A percentile compares a stretch with the other conserved stretches of the same genome.
Evolutionary conservation across 2,888 invertebrate species (phyloP).

Genomic region (Polydrusus tereticollis): DNA sequence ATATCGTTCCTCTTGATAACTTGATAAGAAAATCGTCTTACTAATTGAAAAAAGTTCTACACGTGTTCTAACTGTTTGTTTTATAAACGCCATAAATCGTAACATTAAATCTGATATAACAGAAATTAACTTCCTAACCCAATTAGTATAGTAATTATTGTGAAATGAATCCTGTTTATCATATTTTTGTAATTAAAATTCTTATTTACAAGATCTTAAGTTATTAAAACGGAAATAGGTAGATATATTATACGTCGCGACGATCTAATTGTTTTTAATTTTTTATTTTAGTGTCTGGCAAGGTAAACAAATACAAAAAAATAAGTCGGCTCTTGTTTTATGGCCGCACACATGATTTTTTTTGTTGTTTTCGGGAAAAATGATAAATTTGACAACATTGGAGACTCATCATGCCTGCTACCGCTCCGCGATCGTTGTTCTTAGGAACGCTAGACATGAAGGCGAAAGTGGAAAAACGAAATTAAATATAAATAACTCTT

Average conservation of each 20-base stretch:
- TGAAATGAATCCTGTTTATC: not conserved
- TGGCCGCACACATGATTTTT: not conserved
- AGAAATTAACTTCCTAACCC: not conserved
- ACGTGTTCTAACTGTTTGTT: not conserved
- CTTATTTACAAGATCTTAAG: not conserved
- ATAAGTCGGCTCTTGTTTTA: not conserved
- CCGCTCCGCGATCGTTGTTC: slow-evolving; percentile 39
- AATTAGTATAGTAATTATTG: not conserved
- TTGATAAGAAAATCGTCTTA: too few relatives aligned
- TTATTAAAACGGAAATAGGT: not conserved
- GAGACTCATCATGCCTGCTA: slow-evolving; percentile 41
- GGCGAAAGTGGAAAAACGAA: slow-evolving; percentile 49
- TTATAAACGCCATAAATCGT: not conserved
- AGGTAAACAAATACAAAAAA: not conserved
- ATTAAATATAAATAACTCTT: slow-evolving; percentile 43
- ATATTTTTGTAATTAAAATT: not conserved
- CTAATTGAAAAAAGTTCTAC: not conserved
- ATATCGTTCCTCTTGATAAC: not conserved
- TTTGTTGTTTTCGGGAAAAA: not conserved
- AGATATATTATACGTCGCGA: too few relatives aligned
- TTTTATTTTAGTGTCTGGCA: not conserved
- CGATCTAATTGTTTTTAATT: not conserved
- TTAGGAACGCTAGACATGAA: slow-evolving; percentile 43
- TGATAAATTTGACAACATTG: slow-evolving; percentile 31
- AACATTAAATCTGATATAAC: not conserved